These are phyloP conservation scores for Pangasius mekongensis DNA, from an alignment of 2,797 vertebrate species.

Conservation along the genomic window DNA sequence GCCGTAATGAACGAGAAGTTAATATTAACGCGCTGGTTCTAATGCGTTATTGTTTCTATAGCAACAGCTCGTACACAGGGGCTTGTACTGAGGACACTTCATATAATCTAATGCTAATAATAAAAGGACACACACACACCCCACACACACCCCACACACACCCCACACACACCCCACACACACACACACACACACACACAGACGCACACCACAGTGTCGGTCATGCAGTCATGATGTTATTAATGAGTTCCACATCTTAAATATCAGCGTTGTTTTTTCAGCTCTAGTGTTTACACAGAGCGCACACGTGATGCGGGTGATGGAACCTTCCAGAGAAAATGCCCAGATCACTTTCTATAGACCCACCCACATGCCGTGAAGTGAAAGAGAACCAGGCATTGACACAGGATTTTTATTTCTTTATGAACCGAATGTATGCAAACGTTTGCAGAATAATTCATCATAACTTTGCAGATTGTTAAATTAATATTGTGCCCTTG, in stretches of 20 bases:
- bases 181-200: slow-evolving; percentile 46
- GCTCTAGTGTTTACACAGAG: neutral
- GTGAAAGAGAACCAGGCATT: neutral
- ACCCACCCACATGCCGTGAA: neutral
- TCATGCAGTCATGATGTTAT: neutral
- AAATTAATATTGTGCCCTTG: no score
- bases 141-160: no score
- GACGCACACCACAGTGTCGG: slow-evolving; percentile 25
- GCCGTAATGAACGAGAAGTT: no score
- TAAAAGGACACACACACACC: slow-evolving; percentile 17
- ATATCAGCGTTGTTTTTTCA: neutral
- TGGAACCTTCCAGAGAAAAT: neutral
- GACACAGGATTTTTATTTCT: neutral
- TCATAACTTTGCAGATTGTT: no score
- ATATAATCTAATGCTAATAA: no score
- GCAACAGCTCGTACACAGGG: no score
- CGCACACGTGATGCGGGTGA: neutral
- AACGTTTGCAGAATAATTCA: neutral
- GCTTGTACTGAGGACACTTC: no score
- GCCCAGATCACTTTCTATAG: neutral
- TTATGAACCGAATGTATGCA: neutral
- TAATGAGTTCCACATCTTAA: neutral
- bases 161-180: no score
- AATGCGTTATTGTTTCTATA: no score
- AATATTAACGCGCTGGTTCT: no score